Evolutionary conservation across 1,140 invertebrate genomes (phyloP).

Genomic region (Lanistes nyassanus): DNA sequence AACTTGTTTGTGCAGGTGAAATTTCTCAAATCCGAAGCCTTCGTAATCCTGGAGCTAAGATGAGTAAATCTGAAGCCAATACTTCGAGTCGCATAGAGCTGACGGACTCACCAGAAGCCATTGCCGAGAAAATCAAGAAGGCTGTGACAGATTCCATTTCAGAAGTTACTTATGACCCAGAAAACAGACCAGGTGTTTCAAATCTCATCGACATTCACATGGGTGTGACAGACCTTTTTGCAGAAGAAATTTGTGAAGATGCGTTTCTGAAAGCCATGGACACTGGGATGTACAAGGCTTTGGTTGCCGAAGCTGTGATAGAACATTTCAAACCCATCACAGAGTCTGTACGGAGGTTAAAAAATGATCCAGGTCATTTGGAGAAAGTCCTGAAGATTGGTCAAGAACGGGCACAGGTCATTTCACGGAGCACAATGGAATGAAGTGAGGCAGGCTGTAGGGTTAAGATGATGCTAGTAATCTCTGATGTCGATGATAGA

Average conservation of each 20-base stretch:
- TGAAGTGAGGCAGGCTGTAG: constrained; percentile 72
- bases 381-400: constrained; percentile 76
- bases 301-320: constrained; percentile 80
- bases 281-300: constrained; percentile 83
- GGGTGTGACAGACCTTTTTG: constrained; percentile 74
- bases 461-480: constrained; percentile 52
- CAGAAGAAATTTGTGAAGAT: constrained; percentile 79
- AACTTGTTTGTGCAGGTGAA: constrained; percentile 53
- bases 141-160: constrained; percentile 92
- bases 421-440: constrained; percentile 77
- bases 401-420: constrained; percentile 74
- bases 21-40: constrained; percentile 57
- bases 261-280: constrained; percentile 70
- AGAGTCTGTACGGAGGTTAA: constrained; percentile 71
- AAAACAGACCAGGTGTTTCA: constrained; percentile 83
- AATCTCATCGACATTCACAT: constrained; percentile 88
- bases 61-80: constrained; percentile 95
- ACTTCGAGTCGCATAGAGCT: constrained; percentile 82
- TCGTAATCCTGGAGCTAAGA: constrained; percentile 80
- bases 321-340: constrained; percentile 81
- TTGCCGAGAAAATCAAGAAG: constrained; percentile 87
- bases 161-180: constrained; percentile 82
- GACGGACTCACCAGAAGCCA: constrained; percentile 81
- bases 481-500: too few species aligned
- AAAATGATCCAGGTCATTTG: constrained; percentile 76